These are phyloP conservation scores for Notodonta dromedarius DNA, from an alignment of 2,888 invertebrate genomes.

Conservation along the genomic window DNA sequence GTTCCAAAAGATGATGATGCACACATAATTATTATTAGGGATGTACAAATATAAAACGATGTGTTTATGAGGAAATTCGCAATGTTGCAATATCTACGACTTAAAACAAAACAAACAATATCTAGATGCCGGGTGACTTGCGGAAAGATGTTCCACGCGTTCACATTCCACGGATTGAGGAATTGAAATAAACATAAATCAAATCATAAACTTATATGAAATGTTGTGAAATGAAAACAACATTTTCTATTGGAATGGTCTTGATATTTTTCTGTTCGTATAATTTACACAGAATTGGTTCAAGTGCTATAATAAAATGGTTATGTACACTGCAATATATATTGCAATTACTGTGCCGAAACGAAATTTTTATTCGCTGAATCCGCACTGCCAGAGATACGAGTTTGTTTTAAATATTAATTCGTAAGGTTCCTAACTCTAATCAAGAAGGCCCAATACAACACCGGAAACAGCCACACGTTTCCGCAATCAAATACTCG, in stretches of 20 bases:
- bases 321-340: too few species aligned
- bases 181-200: conserved; percentile 6
- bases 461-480: neutral
- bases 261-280: neutral
- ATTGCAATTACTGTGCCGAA: too few species aligned
- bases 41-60: conserved; percentile 13
- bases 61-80: conserved; percentile 10
- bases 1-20: neutral
- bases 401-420: too few species aligned
- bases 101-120: conserved; percentile 8
- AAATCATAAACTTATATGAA: neutral
- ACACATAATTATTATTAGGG: neutral
- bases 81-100: conserved; percentile 10
- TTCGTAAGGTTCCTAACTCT: neutral
- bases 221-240: conserved; percentile 5
- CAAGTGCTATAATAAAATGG: too few species aligned
- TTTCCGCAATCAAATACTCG: neutral
- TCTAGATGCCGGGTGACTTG: neutral
- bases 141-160: conserved; percentile 12
- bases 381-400: too few species aligned
- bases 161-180: conserved; percentile 9
- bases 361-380: too few species aligned
- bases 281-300: too few species aligned
- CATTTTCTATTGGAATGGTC: conserved; percentile 9
- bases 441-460: neutral